Base-by-base conservation (phyloP, 2,888 invertebrate genomes). In the Cabera pusaria region DNA sequence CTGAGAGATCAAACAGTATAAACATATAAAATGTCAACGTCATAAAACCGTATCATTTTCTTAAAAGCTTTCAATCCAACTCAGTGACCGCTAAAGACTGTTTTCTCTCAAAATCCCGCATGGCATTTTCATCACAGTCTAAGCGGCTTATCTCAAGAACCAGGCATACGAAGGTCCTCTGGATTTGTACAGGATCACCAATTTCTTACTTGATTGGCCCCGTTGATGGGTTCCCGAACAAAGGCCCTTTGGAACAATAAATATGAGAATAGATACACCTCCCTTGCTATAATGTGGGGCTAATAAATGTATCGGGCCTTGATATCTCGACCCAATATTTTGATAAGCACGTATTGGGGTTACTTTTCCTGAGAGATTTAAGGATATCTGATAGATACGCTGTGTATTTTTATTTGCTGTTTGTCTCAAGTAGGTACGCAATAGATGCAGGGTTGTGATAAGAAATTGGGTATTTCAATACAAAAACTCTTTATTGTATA, bases 171-270 rank as follows among this genome's bases (percentile, higher is more conserved):
- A 43, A 24, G 29, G 22, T 20, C 34, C 25, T 58, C 43, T 49
- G 53, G 58, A 58, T 66, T 65, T 61, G 64, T 55, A 49, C 62
- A 69, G 74, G 77, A 80, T 78, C 79, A 78, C 75, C 84, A 83
- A 86, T 86, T 85, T 86, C 82, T 81, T 86, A 84, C 81, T 83
- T 83, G 82, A 85, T 83, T 84, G 77, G 75, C 67, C 74, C 64
- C 64, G 63, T 62, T 84, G 84, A 87, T 87, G 78, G 85, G 72
- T 81, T 83, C 75, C 52, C 59, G 72, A 76, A 83, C 83, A 85
- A 85, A 78, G 72, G 60, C 58, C 64, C 57, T 48, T 46, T 46
- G 31, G 44, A 42, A 35, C 44, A 40, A 50, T 42, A 47, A 47
- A 50, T 44, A 47, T 44, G 20, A 23, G 38, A 46, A 29, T 19